These are phyloP conservation scores for Platycercus adscitus DNA, from an alignment of 2,113 vertebrate species.

Conservation along the genomic window DNA sequence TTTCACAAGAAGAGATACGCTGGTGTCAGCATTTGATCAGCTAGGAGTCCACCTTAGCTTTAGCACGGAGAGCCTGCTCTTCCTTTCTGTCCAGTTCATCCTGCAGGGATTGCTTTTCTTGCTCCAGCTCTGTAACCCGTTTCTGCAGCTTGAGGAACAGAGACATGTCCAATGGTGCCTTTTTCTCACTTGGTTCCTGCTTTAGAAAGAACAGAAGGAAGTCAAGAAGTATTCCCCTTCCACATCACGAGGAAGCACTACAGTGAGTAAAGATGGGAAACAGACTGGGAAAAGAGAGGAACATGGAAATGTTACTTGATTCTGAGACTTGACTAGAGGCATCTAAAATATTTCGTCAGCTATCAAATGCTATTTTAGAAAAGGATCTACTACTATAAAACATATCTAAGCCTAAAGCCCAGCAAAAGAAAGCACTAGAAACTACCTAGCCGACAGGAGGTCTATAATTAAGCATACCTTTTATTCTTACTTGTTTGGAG, in stretches of 20 bases:
- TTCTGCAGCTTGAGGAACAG: slow-evolving; percentile 98
- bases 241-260: neutral
- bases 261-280: slow-evolving; percentile 28
- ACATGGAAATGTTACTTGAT: neutral
- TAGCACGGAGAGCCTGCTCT: slow-evolving; percentile 90
- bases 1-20: neutral
- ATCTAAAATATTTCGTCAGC: slow-evolving; percentile 8
- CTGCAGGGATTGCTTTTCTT: slow-evolving; percentile 93
- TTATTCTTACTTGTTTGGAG: slow-evolving; percentile 52
- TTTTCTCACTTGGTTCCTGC: slow-evolving; percentile 89
- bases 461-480: slow-evolving; percentile 46
- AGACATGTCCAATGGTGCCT: slow-evolving; percentile 90
- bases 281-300: neutral
- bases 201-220: neutral
- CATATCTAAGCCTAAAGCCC: slow-evolving; percentile 24
- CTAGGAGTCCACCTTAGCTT: slow-evolving; percentile 81
- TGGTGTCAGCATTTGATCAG: slow-evolving; percentile 14
- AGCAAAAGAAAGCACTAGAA: slow-evolving; percentile 32
- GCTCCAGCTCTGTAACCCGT: slow-evolving; percentile 92
- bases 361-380: slow-evolving; percentile 1
- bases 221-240: neutral
- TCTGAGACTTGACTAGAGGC: neutral
- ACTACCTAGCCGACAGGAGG: slow-evolving; percentile 24
- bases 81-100: slow-evolving; percentile 94
- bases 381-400: slow-evolving; percentile 4